These are phyloP conservation scores for Epinephelus awoara DNA, from an alignment of 2,797 vertebrate genomes.

Conservation along the genomic window DNA sequence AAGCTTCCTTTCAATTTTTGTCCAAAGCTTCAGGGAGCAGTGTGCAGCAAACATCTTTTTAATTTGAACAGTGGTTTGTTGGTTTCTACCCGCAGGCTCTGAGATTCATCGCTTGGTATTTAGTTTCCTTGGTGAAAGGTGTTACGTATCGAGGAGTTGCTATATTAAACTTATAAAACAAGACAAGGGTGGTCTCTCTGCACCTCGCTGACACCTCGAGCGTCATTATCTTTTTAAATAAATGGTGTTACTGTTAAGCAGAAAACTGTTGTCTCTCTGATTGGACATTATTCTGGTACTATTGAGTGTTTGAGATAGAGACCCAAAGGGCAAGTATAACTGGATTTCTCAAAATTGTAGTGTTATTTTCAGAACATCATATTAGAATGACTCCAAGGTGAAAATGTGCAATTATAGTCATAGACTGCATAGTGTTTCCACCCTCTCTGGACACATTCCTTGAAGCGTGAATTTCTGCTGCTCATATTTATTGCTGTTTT, in stretches of 20 bases:
- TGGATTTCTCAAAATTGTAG: constrained; percentile 13
- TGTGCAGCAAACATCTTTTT: constrained; percentile 19
- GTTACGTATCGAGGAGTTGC: background rate
- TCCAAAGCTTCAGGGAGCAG: constrained; percentile 3
- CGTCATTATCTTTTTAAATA: constrained; percentile 1
- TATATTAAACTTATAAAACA: constrained; percentile 22
- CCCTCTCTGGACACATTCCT: background rate
- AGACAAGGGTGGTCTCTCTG: background rate
- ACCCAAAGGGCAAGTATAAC: constrained; percentile 22
- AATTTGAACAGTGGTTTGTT: constrained; percentile 13
- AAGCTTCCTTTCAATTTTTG: background rate
- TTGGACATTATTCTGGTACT: background rate
- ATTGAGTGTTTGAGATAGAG: background rate
- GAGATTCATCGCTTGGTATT: background rate
- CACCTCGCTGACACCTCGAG: background rate
- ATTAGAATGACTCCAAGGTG: constrained; percentile 1
- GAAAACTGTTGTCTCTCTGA: background rate
- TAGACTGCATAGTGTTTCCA: background rate
- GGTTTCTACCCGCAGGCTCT: background rate
- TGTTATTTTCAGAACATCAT: constrained; percentile 6
- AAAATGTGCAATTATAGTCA: constrained; percentile 21
- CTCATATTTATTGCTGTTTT: background rate
- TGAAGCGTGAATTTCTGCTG: background rate
- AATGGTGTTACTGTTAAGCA: background rate
- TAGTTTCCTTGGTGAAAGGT: constrained; percentile 4